Conservation (phyloP, 2,797 vertebrate genomes). For the Percopsis omiscomaycus region DNA sequence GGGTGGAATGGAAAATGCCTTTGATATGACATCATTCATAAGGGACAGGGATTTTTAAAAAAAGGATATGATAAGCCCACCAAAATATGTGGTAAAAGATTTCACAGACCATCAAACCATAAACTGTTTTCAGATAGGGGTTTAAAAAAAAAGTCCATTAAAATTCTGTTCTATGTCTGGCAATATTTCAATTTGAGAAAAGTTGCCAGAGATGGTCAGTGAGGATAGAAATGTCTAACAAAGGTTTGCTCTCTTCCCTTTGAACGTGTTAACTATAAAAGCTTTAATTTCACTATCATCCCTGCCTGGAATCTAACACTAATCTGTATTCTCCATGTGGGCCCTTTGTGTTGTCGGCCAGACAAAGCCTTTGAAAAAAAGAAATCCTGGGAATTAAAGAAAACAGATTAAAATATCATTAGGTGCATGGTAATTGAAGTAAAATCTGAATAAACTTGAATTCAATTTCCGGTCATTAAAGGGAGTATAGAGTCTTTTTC, state of each 20-base stretch:
- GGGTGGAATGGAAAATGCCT: neutral
- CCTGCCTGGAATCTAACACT: conserved; percentile 87
- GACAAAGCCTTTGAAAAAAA: conserved; percentile 89
- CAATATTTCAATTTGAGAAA: conserved; percentile 84
- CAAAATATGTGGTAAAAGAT: conserved; percentile 27
- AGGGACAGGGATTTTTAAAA: too few species aligned
- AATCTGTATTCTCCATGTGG: conserved; percentile 94
- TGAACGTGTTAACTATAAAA: conserved; percentile 86
- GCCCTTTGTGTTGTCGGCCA: conserved; percentile 86
- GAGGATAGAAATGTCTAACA: conserved; percentile 86
- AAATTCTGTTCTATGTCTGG: conserved; percentile 84
- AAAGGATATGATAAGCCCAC: conserved; percentile 28
- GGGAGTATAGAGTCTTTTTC: conserved; percentile 86
- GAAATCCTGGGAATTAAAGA: conserved; percentile 90
- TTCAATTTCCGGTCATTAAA: conserved; percentile 98
- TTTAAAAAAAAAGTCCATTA: conserved; percentile 84
- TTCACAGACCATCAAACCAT: conserved; percentile 69
- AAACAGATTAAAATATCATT: conserved; percentile 99
- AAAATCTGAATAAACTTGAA: conserved; percentile 98
- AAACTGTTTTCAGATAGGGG: conserved; percentile 85
- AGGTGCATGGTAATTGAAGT: conserved; percentile 97
- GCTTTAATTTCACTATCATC: conserved; percentile 93
- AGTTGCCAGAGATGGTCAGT: conserved; percentile 80
- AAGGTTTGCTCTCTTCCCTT: conserved; percentile 84
- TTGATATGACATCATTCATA: conserved; percentile 5